Percentiles rank a stretch among this genome's conserved stretches.
Evolutionary conservation across 2,888 invertebrate genomes (phyloP).

Genomic region (Leucozona laternaria): DNA sequence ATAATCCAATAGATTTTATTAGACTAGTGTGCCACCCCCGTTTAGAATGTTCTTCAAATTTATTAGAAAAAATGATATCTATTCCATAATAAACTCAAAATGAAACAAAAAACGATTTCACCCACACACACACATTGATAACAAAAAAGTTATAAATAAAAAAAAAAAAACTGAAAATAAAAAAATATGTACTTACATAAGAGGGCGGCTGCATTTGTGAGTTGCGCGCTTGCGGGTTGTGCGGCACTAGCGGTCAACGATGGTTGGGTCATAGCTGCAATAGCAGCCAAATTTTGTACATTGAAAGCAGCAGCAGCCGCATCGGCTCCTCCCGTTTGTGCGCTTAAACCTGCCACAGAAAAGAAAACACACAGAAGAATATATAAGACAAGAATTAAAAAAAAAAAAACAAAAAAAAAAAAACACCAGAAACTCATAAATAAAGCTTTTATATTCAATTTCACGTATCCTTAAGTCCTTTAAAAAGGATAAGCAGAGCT

Average conservation of each 20-base stretch:
- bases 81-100: not conserved
- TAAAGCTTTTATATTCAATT: slow-evolving; percentile 51
- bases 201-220: slow-evolving; percentile 83
- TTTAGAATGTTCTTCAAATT: not conserved
- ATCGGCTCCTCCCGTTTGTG: slow-evolving; percentile 81
- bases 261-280: slow-evolving; percentile 87
- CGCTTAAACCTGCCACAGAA: slow-evolving; percentile 79
- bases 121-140: not conserved
- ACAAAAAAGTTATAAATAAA: not conserved
- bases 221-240: slow-evolving; percentile 82
- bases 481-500: slow-evolving; percentile 55
- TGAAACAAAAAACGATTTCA: slow-evolving; percentile 11
- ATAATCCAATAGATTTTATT: not conserved
- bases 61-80: not conserved
- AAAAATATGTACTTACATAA: slow-evolving; percentile 81
- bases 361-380: slow-evolving; percentile 1
- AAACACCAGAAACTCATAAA: slow-evolving; percentile 27
- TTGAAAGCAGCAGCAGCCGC: slow-evolving; percentile 86
- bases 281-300: slow-evolving; percentile 95
- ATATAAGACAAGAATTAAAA: slow-evolving; percentile 12
- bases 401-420: slow-evolving; percentile 17
- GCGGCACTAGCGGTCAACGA: slow-evolving; percentile 83
- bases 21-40: slow-evolving; percentile 18
- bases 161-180: not conserved
- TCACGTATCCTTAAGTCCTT: slow-evolving; percentile 49